These are phyloP conservation scores for Nasonia giraulti DNA, from an alignment of 1,140 invertebrate genomes.

Conservation along the genomic window DNA sequence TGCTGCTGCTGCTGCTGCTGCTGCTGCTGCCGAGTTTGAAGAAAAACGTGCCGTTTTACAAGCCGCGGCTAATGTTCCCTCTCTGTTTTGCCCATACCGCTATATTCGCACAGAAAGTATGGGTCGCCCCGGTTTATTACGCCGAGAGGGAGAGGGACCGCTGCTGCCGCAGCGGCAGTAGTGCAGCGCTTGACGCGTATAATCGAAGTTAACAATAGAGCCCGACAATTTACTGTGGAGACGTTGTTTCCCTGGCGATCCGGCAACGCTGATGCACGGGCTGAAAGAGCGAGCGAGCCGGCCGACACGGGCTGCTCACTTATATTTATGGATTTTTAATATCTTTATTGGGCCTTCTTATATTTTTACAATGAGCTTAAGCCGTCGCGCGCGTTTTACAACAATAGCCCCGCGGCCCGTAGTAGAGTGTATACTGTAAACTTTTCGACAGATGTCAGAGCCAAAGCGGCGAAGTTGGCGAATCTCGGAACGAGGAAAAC, in stretches of 20 bases:
- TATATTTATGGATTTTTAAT: conserved; percentile 52
- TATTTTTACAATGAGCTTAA: conserved; percentile 37
- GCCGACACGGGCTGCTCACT: not conserved
- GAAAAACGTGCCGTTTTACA: conserved; percentile 29
- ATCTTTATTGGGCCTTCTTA: conserved; percentile 43
- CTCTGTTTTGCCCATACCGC: not conserved
- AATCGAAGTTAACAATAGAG: conserved; percentile 47
- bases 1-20: too few species aligned
- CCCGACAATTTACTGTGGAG: conserved; percentile 17
- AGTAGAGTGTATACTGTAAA: not conserved
- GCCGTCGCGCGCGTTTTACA: not conserved
- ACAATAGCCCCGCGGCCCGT: too few species aligned
- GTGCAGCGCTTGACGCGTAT: conserved; percentile 8
- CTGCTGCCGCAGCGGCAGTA: not conserved
- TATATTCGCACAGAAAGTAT: not conserved
- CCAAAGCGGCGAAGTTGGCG: too few species aligned
- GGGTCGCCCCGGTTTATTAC: not conserved
- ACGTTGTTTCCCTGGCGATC: not conserved
- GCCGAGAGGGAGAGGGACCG: not conserved
- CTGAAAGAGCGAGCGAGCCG: too few species aligned
- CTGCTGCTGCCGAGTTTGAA: not conserved
- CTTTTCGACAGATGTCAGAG: too few species aligned
- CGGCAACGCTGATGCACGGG: not conserved
- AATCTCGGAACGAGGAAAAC: too few species aligned
- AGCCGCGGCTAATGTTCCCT: not conserved